A percentile compares a stretch with the other conserved stretches of the same genome.
Evolutionary conservation across 2,113 vertebrate genomes (phyloP).

Genomic region (Dicrurus megarhynchus): DNA sequence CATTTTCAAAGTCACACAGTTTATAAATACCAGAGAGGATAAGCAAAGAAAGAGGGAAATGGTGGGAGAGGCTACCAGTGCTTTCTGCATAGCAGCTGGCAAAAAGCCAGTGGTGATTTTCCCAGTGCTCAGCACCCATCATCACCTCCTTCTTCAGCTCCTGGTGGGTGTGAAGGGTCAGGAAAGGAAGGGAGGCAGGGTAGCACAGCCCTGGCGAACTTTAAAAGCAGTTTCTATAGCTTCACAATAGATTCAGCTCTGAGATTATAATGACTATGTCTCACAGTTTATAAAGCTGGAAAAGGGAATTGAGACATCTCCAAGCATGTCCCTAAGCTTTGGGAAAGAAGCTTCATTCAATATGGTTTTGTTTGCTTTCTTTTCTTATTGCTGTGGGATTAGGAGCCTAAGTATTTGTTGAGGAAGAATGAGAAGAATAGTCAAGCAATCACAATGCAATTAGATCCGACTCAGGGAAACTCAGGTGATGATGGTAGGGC

Average conservation of each 20-base stretch:
- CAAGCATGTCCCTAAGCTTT: neutral
- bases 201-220: neutral
- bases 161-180: neutral
- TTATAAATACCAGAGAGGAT: neutral
- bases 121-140: neutral
- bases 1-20: rapidly evolving
- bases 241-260: neutral
- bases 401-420: neutral
- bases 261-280: neutral
- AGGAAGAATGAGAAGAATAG: neutral
- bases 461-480: neutral
- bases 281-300: neutral
- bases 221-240: neutral
- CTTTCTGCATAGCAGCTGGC: neutral
- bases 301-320: neutral
- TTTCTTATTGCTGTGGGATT: conserved; percentile 4
- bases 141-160: neutral
- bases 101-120: neutral
- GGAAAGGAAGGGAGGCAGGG: neutral
- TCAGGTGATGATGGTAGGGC: neutral
- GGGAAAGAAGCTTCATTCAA: neutral
- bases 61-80: neutral
- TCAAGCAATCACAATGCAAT: neutral
- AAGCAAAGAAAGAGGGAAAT: neutral
- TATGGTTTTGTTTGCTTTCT: neutral